Percentiles rank a stretch among this genome's conserved stretches.
Evolutionary conservation across 2,113 vertebrate genomes (phyloP).

Genomic region (Mormyrus iriodes): DNA sequence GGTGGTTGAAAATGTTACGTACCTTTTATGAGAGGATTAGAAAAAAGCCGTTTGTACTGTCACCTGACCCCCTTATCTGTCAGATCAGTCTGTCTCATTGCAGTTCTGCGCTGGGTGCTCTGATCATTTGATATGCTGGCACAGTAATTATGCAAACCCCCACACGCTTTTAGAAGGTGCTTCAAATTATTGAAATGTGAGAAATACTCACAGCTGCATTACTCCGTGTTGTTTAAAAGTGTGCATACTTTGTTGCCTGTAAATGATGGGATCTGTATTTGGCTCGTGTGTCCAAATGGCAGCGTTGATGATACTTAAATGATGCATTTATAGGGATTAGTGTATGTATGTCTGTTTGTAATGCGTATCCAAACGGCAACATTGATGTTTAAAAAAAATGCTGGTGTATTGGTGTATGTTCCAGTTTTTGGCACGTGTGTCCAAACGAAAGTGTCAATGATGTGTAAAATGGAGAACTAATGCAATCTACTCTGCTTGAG

Average conservation of each 20-base stretch:
- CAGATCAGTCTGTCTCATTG: background rate
- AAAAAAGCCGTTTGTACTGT: background rate
- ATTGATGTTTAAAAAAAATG: background rate
- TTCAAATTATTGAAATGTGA: background rate
- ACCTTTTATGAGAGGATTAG: slow-evolving; percentile 1
- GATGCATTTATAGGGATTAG: background rate
- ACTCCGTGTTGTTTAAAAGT: background rate
- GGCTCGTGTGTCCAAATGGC: background rate
- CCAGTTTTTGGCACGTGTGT: background rate
- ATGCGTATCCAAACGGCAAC: background rate
- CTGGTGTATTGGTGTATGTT: background rate
- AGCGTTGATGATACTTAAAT: background rate
- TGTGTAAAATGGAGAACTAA: background rate
- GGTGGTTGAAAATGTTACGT: background rate
- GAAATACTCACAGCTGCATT: background rate
- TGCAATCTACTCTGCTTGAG: background rate
- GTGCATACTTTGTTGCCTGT: background rate
- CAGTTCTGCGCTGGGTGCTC: background rate
- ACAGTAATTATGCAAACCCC: background rate
- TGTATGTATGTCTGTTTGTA: background rate
- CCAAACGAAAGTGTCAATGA: background rate
- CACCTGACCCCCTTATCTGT: background rate
- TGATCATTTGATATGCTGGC: background rate
- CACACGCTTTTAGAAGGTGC: background rate
- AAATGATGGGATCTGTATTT: background rate